Percentiles rank a stretch among this genome's conserved stretches.
These are phyloP conservation scores for Eleutherodactylus coqui DNA, from an alignment of 2,797 vertebrate species.

Conservation along the genomic window DNA sequence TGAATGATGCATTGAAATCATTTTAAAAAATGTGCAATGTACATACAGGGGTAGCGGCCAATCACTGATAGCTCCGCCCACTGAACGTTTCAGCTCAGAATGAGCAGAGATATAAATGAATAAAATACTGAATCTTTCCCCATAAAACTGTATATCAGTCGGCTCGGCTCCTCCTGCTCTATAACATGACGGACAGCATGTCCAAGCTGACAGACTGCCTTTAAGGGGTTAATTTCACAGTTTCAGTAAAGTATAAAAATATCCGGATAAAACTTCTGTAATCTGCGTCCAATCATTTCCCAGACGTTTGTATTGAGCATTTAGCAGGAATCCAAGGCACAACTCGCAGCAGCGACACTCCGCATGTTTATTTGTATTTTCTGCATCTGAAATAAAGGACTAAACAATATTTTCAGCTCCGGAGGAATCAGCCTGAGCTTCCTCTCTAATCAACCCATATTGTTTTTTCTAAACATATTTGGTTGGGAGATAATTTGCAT, in stretches of 20 bases:
- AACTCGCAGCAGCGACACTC: neutral
- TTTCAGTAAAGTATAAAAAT: constrained; percentile 8
- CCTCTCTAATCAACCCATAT: constrained; percentile 45
- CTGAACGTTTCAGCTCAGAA: no score
- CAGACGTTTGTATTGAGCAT: neutral
- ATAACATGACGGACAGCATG: no score
- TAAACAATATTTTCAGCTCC: constrained; percentile 38
- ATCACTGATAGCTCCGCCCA: no score
- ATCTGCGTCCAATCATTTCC: neutral
- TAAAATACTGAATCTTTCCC: no score
- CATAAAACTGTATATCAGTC: no score
- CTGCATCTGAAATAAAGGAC: constrained; percentile 26
- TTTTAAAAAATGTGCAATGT: no score
- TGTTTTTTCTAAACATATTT: constrained; percentile 48
- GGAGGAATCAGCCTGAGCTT: constrained; percentile 17
- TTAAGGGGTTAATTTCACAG: neutral
- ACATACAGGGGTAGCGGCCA: no score
- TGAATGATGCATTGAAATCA: neutral
- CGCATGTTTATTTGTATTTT: constrained; percentile 21
- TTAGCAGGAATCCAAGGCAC: neutral
- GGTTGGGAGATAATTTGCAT: constrained; percentile 44
- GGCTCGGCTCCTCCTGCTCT: no score
- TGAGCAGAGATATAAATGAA: no score
- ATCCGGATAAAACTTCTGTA: constrained; percentile 12
- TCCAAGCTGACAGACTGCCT: no score